phyloP scores from a whole-genome alignment of 2,888 invertebrate species.

The Brachyptera putata region DNA sequence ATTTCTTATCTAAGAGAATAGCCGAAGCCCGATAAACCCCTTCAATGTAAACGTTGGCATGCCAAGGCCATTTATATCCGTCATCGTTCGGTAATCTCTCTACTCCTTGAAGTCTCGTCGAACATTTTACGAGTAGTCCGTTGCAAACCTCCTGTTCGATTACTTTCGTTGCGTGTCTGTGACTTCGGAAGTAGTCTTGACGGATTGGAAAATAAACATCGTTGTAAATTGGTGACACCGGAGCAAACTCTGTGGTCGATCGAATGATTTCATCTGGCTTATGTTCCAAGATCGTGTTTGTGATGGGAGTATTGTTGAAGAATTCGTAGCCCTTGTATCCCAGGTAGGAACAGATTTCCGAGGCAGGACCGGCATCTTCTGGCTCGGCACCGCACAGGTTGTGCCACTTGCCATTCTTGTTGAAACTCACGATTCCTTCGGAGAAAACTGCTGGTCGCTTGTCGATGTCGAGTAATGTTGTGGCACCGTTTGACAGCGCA shows the following conservation, averaged over 20 bases:
- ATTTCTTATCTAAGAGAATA: slow-evolving; percentile 59
- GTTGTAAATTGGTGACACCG: neutral
- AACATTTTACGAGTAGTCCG: slow-evolving; percentile 54
- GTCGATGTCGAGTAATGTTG: slow-evolving; percentile 56
- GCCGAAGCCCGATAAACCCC: slow-evolving; percentile 68
- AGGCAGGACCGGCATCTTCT: slow-evolving; percentile 47
- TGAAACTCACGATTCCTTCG: slow-evolving; percentile 61
- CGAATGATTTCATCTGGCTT: neutral
- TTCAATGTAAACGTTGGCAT: slow-evolving; percentile 65
- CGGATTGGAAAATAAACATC: neutral
- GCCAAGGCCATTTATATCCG: slow-evolving; percentile 62
- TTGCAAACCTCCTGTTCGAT: slow-evolving; percentile 46
- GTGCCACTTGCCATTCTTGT: slow-evolving; percentile 60
- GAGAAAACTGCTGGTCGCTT: slow-evolving; percentile 55
- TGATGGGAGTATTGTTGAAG: slow-evolving; percentile 39
- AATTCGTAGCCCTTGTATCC: slow-evolving; percentile 53
- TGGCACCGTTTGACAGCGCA: slow-evolving; percentile 61
- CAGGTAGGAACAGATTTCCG: slow-evolving; percentile 60
- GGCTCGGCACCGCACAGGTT: slow-evolving; percentile 53
- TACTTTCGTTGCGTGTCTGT: neutral
- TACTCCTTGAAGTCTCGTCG: slow-evolving; percentile 36
- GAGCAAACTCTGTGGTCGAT: neutral
- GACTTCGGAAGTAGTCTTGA: neutral
- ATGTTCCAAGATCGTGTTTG: slow-evolving; percentile 7
- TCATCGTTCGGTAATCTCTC: slow-evolving; percentile 39